Conservation (phyloP, 2,113 vertebrate species). For the Sisor rabdophorus region DNA sequence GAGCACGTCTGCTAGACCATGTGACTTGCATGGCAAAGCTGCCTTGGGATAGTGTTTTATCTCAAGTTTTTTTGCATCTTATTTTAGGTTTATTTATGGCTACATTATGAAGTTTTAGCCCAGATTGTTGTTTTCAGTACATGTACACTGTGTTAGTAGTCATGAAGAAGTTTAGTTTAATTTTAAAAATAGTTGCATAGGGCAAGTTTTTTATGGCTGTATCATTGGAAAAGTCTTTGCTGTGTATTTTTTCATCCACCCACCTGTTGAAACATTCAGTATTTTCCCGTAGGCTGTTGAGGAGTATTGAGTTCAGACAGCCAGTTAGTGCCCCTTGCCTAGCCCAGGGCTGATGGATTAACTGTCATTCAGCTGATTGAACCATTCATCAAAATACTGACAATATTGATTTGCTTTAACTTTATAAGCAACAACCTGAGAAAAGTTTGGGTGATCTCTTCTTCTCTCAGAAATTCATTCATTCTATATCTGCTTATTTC, state of each 20-base stretch:
- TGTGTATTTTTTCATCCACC: constrained; percentile 14
- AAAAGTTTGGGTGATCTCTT: constrained; percentile 56
- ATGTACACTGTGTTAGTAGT: too few species aligned
- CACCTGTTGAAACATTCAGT: constrained; percentile 6
- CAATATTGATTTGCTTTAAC: constrained; percentile 61
- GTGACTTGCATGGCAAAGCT: constrained; percentile 49
- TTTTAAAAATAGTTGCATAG: not conserved
- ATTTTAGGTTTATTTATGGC: not conserved
- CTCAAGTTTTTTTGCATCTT: constrained; percentile 3
- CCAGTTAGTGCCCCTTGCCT: not conserved
- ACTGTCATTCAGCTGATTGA: constrained; percentile 66
- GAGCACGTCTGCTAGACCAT: constrained; percentile 47
- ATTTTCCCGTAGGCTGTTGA: not conserved
- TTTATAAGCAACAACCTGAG: constrained; percentile 59
- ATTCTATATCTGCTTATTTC: too few species aligned
- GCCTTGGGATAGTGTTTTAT: constrained; percentile 27
- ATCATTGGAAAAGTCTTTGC: not conserved
- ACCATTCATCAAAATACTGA: constrained; percentile 69
- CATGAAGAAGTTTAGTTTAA: not conserved
- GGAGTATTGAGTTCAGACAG: constrained; percentile 21
- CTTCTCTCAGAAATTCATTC: too few species aligned
- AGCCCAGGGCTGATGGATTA: constrained; percentile 58
- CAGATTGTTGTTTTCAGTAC: not conserved
- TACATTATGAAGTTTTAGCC: not conserved
- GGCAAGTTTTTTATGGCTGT: not conserved